phyloP scores from a whole-genome alignment of 2,888 invertebrate species.

The Limnephilus auricula region DNA sequence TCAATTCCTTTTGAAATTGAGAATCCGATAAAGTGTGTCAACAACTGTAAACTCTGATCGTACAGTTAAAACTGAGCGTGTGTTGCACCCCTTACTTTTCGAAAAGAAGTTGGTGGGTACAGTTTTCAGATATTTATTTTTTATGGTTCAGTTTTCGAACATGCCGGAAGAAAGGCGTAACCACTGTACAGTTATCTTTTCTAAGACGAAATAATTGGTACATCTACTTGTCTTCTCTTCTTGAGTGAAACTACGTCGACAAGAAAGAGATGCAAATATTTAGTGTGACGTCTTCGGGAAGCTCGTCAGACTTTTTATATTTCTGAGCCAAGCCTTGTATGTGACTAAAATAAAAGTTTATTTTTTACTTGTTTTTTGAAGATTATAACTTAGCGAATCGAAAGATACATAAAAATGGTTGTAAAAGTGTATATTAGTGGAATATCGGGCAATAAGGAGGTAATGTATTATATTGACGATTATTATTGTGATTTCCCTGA shows the following conservation, averaged over 20 bases:
- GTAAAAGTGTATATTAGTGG: constrained; percentile 95
- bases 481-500: constrained; percentile 25
- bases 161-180: constrained; percentile 54
- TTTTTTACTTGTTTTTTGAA: constrained; percentile 63
- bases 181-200: constrained; percentile 44
- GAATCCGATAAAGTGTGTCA: no score
- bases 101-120: neutral
- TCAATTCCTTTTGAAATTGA: no score
- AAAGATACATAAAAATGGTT: constrained; percentile 80
- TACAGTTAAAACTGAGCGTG: no score
- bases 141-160: constrained; percentile 43
- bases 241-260: neutral
- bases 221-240: constrained; percentile 21
- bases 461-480: constrained; percentile 76
- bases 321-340: constrained; percentile 62
- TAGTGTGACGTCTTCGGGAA: neutral
- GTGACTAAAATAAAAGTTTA: constrained; percentile 64
- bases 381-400: constrained; percentile 50
- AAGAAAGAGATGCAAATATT: constrained; percentile 36
- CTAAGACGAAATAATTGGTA: neutral
- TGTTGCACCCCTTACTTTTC: neutral
- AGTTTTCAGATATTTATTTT: constrained; percentile 6
- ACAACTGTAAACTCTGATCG: no score
- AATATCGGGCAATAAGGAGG: constrained; percentile 96
- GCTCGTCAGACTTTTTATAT: constrained; percentile 17